Percentiles rank a stretch among this genome's conserved stretches.
Evolutionary conservation across 2,797 vertebrate species (phyloP).

Genomic region (Spondyliosoma cantharus): DNA sequence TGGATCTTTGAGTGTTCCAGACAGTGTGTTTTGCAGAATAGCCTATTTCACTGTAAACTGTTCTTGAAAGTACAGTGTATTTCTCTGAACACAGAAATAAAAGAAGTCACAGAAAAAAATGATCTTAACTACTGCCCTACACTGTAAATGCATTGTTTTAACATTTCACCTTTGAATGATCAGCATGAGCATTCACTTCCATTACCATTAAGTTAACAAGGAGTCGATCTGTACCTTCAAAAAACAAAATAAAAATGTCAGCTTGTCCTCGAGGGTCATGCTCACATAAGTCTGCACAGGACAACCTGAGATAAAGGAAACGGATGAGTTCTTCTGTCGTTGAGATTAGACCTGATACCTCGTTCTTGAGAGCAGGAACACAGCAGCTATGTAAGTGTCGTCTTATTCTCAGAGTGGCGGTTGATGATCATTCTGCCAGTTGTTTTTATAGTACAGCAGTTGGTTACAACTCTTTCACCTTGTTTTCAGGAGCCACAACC

Average conservation of each 20-base stretch:
- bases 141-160: no score
- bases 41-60: background rate
- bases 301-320: constrained; percentile 22
- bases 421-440: background rate
- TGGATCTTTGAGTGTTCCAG: no score
- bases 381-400: background rate
- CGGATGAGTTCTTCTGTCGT: background rate
- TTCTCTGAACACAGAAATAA: no score
- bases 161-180: background rate
- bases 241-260: background rate
- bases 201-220: background rate
- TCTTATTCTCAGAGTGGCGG: background rate
- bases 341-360: constrained; percentile 18
- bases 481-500: background rate
- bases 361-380: constrained; percentile 12
- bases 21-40: background rate
- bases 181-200: background rate
- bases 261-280: background rate
- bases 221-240: background rate
- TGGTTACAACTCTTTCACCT: background rate
- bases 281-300: constrained; percentile 18
- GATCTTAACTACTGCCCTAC: no score
- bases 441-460: background rate
- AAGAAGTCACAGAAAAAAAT: no score
- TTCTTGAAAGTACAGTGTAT: background rate